Percentiles rank a stretch among this genome's conserved stretches.
Conservation (phyloP, 2,888 invertebrate genomes). For the Drosophila fulvimacula region DNA sequence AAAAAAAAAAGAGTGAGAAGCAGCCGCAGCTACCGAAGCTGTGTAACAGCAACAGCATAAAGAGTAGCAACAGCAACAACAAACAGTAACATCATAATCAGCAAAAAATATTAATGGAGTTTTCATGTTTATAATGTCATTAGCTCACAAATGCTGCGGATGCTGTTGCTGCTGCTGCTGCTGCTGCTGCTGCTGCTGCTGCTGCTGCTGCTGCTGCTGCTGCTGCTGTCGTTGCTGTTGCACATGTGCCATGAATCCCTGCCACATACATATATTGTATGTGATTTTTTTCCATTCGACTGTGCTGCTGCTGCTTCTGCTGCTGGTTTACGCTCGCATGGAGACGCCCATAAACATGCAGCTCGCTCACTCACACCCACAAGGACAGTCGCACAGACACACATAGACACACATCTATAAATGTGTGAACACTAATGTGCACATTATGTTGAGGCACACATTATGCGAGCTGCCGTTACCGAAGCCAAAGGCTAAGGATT, state of each 20-base stretch:
- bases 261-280: conserved; percentile 77
- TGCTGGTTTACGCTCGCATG: conserved; percentile 60
- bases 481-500: conserved; percentile 47
- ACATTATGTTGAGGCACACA: conserved; percentile 80
- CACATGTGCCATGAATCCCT: conserved; percentile 75
- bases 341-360: conserved; percentile 76
- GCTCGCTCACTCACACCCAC: conserved; percentile 36
- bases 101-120: conserved; percentile 81
- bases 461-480: conserved; percentile 65
- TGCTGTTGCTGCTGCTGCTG: conserved; percentile 50
- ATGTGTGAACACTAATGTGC: conserved; percentile 81
- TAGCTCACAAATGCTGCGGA: conserved; percentile 81
- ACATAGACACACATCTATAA: conserved; percentile 70
- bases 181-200: conserved; percentile 25
- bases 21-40: conserved; percentile 24
- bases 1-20: conserved; percentile 18
- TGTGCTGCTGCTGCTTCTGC: conserved; percentile 41
- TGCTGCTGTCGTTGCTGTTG: conserved; percentile 44
- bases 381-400: conserved; percentile 29
- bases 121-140: conserved; percentile 83
- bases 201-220: conserved; percentile 53
- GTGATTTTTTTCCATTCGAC: conserved; percentile 61
- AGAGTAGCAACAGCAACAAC: conserved; percentile 53
- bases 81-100: conserved; percentile 72
- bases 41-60: conserved; percentile 57